phyloP scores from a whole-genome alignment of 37 sponge, comb jelly and placozoan species.

The Corticium candelabrum region DNA sequence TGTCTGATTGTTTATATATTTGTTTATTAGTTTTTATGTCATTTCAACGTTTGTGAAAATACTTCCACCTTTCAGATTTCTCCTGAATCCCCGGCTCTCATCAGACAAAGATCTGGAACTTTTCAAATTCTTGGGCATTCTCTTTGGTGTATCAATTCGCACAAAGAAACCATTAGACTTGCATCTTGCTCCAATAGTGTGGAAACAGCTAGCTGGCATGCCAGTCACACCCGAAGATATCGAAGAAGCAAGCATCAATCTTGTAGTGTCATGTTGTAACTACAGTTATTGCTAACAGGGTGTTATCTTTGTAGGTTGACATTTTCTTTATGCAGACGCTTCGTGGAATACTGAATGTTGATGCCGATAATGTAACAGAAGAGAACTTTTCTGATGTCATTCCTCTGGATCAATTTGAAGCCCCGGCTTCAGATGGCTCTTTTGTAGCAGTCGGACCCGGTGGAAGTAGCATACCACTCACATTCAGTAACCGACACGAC shows the following conservation, averaged over 20 bases:
- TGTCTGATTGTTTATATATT: too few species aligned
- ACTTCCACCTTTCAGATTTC: slow-evolving; percentile 20
- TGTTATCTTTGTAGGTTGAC: neutral
- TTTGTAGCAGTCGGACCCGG: slow-evolving; percentile 69
- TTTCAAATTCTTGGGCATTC: slow-evolving; percentile 69
- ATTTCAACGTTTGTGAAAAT: neutral
- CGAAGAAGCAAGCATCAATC: slow-evolving; percentile 64
- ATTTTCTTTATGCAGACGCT: slow-evolving; percentile 23
- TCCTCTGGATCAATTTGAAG: slow-evolving; percentile 66
- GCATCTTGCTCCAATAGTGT: slow-evolving; percentile 70
- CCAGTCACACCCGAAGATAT: slow-evolving; percentile 51
- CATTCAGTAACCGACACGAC: slow-evolving; percentile 62
- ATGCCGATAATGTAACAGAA: slow-evolving; percentile 52
- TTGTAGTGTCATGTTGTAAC: neutral
- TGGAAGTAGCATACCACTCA: slow-evolving; percentile 49
- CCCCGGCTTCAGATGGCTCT: slow-evolving; percentile 54
- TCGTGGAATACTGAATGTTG: slow-evolving; percentile 46
- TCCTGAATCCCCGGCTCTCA: slow-evolving; percentile 57
- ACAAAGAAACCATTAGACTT: slow-evolving; percentile 81
- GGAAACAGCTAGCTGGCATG: slow-evolving; percentile 78
- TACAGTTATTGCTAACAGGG: too few species aligned
- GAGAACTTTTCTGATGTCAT: slow-evolving; percentile 82
- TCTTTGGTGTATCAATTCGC: slow-evolving; percentile 81
- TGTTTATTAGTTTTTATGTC: neutral
- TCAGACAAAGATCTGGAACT: slow-evolving; percentile 38